phyloP scores from a whole-genome alignment of 2,888 invertebrate species.

The Cacoxenus indagator region DNA sequence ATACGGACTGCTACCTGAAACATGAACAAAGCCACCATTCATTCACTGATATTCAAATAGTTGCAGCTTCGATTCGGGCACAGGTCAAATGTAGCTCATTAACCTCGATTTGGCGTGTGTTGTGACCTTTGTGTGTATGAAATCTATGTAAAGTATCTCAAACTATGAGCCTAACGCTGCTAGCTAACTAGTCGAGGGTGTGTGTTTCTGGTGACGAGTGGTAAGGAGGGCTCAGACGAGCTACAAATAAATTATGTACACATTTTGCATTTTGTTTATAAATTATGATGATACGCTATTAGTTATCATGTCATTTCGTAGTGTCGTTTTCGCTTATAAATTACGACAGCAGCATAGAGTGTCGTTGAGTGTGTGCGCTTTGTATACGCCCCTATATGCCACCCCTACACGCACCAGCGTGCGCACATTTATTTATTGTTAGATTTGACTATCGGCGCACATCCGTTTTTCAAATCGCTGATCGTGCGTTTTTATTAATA shows the following conservation, averaged over 20 bases:
- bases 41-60: constrained; percentile 13
- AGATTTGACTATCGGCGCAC: neutral
- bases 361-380: constrained; percentile 26
- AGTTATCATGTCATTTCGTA: constrained; percentile 61
- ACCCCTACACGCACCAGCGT: neutral
- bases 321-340: constrained; percentile 55
- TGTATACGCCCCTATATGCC: constrained; percentile 13
- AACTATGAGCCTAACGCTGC: too few species aligned
- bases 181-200: neutral
- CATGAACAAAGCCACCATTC: neutral
- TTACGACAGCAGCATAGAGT: constrained; percentile 55
- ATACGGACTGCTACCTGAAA: neutral
- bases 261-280: constrained; percentile 45
- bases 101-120: constrained; percentile 47
- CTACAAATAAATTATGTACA: constrained; percentile 52
- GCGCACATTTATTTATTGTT: constrained; percentile 33
- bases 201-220: neutral
- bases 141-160: constrained; percentile 11
- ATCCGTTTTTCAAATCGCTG: constrained; percentile 27
- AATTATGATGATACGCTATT: constrained; percentile 64
- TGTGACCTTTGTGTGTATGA: constrained; percentile 57
- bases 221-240: neutral
- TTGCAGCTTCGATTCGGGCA: neutral
- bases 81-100: constrained; percentile 50
- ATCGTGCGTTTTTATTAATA: constrained; percentile 64